Evolutionary conservation across 2,888 invertebrate species (phyloP).

Genomic region (Chydorus sphaericus): DNA sequence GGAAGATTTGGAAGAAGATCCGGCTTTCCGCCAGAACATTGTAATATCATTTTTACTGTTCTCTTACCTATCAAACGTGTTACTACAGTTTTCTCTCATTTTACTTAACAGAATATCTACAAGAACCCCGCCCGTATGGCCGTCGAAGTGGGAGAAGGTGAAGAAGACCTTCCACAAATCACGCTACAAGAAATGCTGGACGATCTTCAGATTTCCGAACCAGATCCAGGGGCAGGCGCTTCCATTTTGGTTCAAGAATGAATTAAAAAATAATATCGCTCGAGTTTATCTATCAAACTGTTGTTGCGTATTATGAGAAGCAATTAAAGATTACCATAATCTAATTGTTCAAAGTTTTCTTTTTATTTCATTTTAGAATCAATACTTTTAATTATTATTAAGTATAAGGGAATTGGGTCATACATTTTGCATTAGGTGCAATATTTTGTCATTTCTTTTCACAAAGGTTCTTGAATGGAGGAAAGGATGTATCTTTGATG

Average conservation of each 20-base stretch:
- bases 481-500: not conserved
- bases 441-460: too few species aligned
- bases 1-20: conserved; percentile 94
- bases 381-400: too few species aligned
- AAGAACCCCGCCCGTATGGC: conserved; percentile 28
- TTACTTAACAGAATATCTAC: not conserved
- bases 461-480: not conserved
- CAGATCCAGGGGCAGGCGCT: conserved; percentile 34
- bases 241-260: conserved; percentile 12
- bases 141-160: conserved; percentile 33
- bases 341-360: too few species aligned
- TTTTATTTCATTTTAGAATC: too few species aligned
- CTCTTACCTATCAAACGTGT: not conserved
- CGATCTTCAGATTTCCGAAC: conserved; percentile 66
- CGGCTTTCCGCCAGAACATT: conserved; percentile 69
- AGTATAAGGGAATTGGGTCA: too few species aligned
- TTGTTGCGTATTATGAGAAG: too few species aligned
- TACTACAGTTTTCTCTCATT: not conserved
- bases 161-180: conserved; percentile 46
- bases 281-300: too few species aligned
- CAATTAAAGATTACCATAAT: too few species aligned
- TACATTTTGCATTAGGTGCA: too few species aligned
- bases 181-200: conserved; percentile 88
- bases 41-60: not conserved
- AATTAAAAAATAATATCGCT: too few species aligned